Base-by-base conservation (phyloP, 2,797 vertebrate genomes). In the Lutra lutra region DNA sequence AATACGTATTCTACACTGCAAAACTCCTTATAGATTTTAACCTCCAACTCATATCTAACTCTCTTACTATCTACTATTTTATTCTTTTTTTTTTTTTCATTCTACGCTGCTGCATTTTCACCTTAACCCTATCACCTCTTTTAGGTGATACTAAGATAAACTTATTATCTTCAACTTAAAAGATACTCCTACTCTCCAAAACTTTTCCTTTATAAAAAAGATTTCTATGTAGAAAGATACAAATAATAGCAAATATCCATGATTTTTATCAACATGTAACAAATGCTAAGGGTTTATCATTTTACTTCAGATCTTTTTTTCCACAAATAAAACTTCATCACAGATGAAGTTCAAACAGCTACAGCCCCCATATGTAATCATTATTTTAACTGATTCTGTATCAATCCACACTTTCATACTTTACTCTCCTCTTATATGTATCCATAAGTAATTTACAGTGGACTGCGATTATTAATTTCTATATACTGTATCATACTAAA, bases 191-290 rank as follows among this genome's bases (percentile, higher is more conserved):
- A 25, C 27, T 91, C 75, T 79, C 25, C 27, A 46, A 58, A 82
- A 43, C 3, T 25, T 86, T 89, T 43, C 14, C 78, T 89, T 80
- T 54, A 72, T 79, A 73, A 72, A 72, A 66, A 78, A 80, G 68
- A 86, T 77, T 70, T 72, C 1, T 73, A 38, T 27, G 3, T 77
- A 94, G 29, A 87, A 78, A 92, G 13, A 51, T 68, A 68, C 14
- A 87, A 95, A 84, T 70, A 92, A 94, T 64, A 86, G 80, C 40
- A 88, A 94, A 96, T 79, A 46, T 7, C 12, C 8, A 46, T 88
- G 25, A 84, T 23, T 70, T 56, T 86, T 86, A 66, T 32, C 40
- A 20, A 91, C 12, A 68, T 27, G 43, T 54, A 78, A 86, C 27
- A 95, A 82, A 72, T 66, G 40, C 72, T 92, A 72, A n/a, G 43